These are phyloP conservation scores for Agapetus fuscipes DNA, from an alignment of 2,888 invertebrate genomes.

Conservation along the genomic window DNA sequence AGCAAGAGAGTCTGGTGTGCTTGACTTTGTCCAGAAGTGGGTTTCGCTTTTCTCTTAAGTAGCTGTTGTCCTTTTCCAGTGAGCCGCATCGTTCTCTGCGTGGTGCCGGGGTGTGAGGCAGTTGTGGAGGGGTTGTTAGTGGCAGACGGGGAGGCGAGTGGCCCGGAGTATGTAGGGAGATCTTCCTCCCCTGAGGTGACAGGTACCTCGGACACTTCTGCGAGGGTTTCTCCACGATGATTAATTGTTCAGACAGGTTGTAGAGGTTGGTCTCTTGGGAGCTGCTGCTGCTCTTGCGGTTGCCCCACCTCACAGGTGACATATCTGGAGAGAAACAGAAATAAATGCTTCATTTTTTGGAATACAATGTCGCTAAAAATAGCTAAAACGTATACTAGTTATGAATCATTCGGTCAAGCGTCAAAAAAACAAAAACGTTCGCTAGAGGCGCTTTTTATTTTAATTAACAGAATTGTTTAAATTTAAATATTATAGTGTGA, in stretches of 20 bases:
- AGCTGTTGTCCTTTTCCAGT: constrained; percentile 46
- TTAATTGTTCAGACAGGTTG: constrained; percentile 52
- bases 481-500: too few relatives aligned
- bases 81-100: constrained; percentile 42
- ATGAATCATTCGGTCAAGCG: too few relatives aligned
- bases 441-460: too few relatives aligned
- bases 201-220: constrained; percentile 37
- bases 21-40: constrained; percentile 62
- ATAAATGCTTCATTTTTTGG: constrained; percentile 1
- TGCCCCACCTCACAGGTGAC: constrained; percentile 53
- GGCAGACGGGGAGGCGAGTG: constrained; percentile 34
- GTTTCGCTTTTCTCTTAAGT: constrained; percentile 55
- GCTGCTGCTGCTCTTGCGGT: constrained; percentile 51
- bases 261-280: constrained; percentile 58
- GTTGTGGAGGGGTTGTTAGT: background rate
- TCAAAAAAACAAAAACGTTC: too few relatives aligned
- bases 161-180: constrained; percentile 38
- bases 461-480: too few relatives aligned
- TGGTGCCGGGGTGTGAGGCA: constrained; percentile 35
- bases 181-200: constrained; percentile 36
- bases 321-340: constrained; percentile 41
- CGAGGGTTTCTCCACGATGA: constrained; percentile 49
- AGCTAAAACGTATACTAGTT: too few relatives aligned
- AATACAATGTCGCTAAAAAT: too few relatives aligned
- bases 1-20: constrained; percentile 60